Percentiles rank a stretch among this genome's conserved stretches.
Evolutionary conservation across 2,888 invertebrate species (phyloP).

Genomic region (Hylaea fasciaria): DNA sequence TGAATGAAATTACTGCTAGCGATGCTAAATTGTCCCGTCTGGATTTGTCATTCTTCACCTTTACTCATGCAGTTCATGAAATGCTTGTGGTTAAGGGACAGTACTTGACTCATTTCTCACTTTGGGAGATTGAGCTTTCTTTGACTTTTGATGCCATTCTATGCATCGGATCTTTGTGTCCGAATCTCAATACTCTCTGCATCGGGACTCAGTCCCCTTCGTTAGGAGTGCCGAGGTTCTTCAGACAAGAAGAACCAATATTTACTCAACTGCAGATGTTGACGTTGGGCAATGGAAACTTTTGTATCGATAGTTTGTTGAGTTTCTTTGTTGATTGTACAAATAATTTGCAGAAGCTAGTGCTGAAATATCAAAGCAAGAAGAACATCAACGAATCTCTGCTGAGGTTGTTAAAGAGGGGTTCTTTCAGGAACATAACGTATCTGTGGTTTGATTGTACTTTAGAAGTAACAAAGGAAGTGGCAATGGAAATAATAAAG

Average conservation of each 20-base stretch:
- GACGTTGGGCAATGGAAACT: slow-evolving; percentile 76
- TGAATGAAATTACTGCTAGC: slow-evolving; percentile 71
- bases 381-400: slow-evolving; percentile 69
- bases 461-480: slow-evolving; percentile 70
- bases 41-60: slow-evolving; percentile 79
- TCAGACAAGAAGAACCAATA: slow-evolving; percentile 61
- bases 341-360: slow-evolving; percentile 66
- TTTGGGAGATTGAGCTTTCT: slow-evolving; percentile 78
- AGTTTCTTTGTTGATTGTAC: slow-evolving; percentile 73
- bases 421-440: slow-evolving; percentile 65
- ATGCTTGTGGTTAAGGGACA: slow-evolving; percentile 71
- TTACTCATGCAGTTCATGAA: slow-evolving; percentile 68
- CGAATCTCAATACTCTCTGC: slow-evolving; percentile 71
- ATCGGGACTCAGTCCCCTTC: slow-evolving; percentile 75
- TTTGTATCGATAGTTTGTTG: slow-evolving; percentile 69
- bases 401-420: slow-evolving; percentile 64
- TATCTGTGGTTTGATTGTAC: slow-evolving; percentile 80
- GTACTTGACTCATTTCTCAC: slow-evolving; percentile 75
- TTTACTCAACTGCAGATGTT: slow-evolving; percentile 69
- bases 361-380: slow-evolving; percentile 76
- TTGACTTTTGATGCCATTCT: slow-evolving; percentile 71
- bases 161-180: slow-evolving; percentile 71
- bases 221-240: slow-evolving; percentile 68
- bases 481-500: slow-evolving; percentile 70
- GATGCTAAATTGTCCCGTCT: slow-evolving; percentile 68